Base-by-base conservation (phyloP, 1,140 invertebrate species). In the Drosophila santomea region DNA sequence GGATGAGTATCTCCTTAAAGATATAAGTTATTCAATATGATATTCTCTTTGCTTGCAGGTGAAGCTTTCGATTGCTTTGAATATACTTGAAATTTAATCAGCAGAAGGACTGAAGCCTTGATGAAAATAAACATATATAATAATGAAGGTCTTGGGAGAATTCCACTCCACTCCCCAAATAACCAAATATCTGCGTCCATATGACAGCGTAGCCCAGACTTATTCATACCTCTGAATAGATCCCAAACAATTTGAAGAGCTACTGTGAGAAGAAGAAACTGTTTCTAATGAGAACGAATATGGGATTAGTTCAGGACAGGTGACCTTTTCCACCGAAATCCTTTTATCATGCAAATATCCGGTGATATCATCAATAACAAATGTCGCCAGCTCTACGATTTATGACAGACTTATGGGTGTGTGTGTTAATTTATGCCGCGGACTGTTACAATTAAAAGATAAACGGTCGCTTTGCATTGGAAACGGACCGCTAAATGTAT, bases 401-500 rank as follows among this genome's bases (percentile, higher is more conserved):
- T 89, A 85, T 89, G 80, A 84, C 68, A 77, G 67, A 36, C 25
- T 32, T n/a, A 17, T 17, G 15, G 55, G 39, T 78, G 68, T 59
- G 78, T 69, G 78, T 69, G 61, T 81, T 81, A 73, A 81, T 81
- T 81, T 76, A 83, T 83, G 73, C 81, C 81, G 36, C 11, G 73
- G 76, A 89, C 80, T 88, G 85, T 89, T 89, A 89, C 84, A 89
- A 89, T 89, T 89, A 89, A 80, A 89, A 89, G 84, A 89, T 89
- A 89, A 89, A 89, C 84, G 68, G 69, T 75, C 77, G 77, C 77
- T 88, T 88, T 88, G 76, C 79, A 82, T 86, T 88, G 78, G 79
- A 86, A 79, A 88, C 82, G 83, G 62, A 73, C 83, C 83, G 79
- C 82, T 86, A 79, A 86, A 78, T 82, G 73, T 68, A 35, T 47